Base-by-base conservation (phyloP, 1,140 invertebrate species). In the Trigoniulus corallinus region DNA sequence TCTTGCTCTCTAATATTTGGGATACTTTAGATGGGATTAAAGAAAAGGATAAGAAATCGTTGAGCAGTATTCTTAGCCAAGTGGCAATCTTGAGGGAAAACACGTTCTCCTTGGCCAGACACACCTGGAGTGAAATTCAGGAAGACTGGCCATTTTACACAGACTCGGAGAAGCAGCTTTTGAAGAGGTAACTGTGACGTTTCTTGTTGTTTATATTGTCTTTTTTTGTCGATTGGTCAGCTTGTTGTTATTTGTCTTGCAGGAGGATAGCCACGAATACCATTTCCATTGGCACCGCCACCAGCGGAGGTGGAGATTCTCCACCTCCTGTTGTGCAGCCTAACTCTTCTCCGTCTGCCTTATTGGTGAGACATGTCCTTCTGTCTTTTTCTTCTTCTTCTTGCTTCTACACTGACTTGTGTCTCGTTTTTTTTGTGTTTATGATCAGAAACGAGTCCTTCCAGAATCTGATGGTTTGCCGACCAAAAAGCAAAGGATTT, bases 81-180 rank as follows among this genome's bases (percentile, higher is more conserved):
- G 79, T 94, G 52, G 79, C 84, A 50, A 70, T 66, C 41, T 71
- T 86, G 62, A 81, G 82, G 61, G 85, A 92, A 66, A 93, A 93
- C 69, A 79, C 78, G 55, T 94, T 87, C 68, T 79, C 85, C 60
- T 72, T 96, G 62, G 75, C 80, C 47, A 79, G 82, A 58, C 76
- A 82, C 59, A 72, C 86, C 54, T 94, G 88, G 85, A 87, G 85
- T 63, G 88, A 94, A 62, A 87, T 96, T 44, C 80, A 84, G 58
- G 82, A 88, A 60, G 87, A 94, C 62, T 96, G 89, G 89, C 82
- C 85, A 37, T 92, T 83, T 70, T 95, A 91, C 61, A 79, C 80
- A 26, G 86, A 91, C 53, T 79, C 87, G 59, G 89, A 96, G 62
- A 76, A 76, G 64, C 78, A 86, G 60, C 77, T 84, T 61, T 69